Base-by-base conservation (phyloP, 2,888 invertebrate species). In the Dione juno region DNA sequence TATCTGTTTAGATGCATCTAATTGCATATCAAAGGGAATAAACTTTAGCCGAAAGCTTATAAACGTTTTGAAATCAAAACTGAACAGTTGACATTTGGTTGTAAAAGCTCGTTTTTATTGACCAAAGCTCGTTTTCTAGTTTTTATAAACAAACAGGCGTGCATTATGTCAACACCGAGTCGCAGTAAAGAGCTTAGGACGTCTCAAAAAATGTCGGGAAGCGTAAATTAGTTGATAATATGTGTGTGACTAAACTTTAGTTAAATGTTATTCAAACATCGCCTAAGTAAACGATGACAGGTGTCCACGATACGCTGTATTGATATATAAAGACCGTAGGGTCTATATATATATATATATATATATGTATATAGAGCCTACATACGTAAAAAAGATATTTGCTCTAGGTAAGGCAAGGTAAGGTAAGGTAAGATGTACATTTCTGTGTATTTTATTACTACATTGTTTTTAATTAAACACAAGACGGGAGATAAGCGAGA, bases 141-240 rank as follows among this genome's bases (percentile, higher is more conserved):
- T 81, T 77, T 75, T 70, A 73, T 72, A 77, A 70, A 76, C 77
- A 77, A 78, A 79, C 75, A 75, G 74, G 75, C 73, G 76, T 74
- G 74, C 75, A 76, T 76, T 73, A 71, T 78, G 83, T 82, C 75
- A 84, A 87, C 84, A 84, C 68, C 67, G 45, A 70, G 50, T 65
- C 75, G 76, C 79, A 77, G 84, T 87, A 87, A 88, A 88, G 88
- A 89, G 85, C 88, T 89, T 86, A 87, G 80, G 81, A 77, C 79
- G 80, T 73, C 81, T 83, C 85, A 85, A 88, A 88, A 90, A 89
- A 88, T 82, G 83, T 83, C 83, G 86, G 83, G 83, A 81, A 81
- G 80, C 84, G 90, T 90, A 90, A 92, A 92, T 92, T 92, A 92
- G 88, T 89, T 90, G 90, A 89, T 92, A 92, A 92, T 92, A 88